Base-by-base conservation (phyloP, 2,888 invertebrate genomes). In the Microchrysa polita region DNA sequence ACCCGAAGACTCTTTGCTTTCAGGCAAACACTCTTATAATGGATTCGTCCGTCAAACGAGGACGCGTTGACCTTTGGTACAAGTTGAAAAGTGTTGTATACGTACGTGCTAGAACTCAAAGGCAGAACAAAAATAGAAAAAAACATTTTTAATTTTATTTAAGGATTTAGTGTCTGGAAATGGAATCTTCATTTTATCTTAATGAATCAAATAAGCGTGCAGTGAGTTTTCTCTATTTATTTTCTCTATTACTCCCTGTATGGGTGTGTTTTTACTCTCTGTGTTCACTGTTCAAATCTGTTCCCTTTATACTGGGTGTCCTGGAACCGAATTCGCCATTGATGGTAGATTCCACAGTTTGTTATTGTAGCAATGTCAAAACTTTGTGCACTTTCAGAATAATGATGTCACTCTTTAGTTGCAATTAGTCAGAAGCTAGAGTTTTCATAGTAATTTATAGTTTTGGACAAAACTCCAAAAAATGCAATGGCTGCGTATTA, bases 171-270 rank as follows among this genome's bases (percentile, higher is more conserved):
- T 61, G 34, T 61, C 61, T 40, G n/a, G 34, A 40, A 61, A 61
- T 40, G 61, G 42, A 61, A 18, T 18, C 40, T 61, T 16, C 42
- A 42, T 61, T 61, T 42, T 61, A 34, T 61, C 18, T 40, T 61
- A 61, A 61, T 40, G 61, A 61, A 61, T 61, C 61, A 20, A 55
- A 55, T 61, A 61, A 61, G 61, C 61, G n/a, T 61, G 5, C 14
- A 61, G 14, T 7, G 27, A 48, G 48, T 48, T 48, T 10, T 48
- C 12, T 48, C 12, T 4, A n/a, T n/a, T 48, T 4, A n/a, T n/a
- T 48, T 48, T 48, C 14, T 48, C 48, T 48, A 7, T n/a, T 48
- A 7, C 48, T n/a, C 4, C 12, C 10, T 48, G 14, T 48, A n/a
- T n/a, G n/a, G n/a, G n/a, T n/a, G n/a, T n/a, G n/a, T n/a, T n/a